Percentiles rank a stretch among this genome's conserved stretches.
phyloP scores from a whole-genome alignment of 2,888 invertebrate genomes.

The Gasteruption jaculator region DNA sequence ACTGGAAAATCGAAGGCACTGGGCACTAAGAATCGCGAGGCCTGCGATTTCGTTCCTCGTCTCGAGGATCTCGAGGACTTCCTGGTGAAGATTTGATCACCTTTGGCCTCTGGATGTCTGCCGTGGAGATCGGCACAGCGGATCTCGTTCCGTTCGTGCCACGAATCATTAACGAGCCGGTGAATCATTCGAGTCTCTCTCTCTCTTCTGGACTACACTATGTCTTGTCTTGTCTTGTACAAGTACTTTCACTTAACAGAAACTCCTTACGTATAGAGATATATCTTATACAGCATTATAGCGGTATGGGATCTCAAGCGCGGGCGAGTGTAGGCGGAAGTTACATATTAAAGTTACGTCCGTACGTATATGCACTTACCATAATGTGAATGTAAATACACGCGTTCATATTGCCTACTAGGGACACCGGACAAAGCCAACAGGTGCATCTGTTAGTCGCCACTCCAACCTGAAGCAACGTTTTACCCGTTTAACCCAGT shows the following conservation, averaged over 20 bases:
- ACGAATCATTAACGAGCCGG: slow-evolving; percentile 23
- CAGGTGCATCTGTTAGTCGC: too few relatives aligned
- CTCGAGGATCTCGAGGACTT: slow-evolving; percentile 12
- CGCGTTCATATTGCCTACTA: too few relatives aligned
- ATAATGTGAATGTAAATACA: too few relatives aligned
- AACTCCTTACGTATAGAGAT: slow-evolving; percentile 9
- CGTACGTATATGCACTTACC: slow-evolving; percentile 12
- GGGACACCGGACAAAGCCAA: too few relatives aligned
- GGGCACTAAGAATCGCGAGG: too few relatives aligned
- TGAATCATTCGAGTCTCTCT: slow-evolving; percentile 17
- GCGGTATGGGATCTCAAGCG: too few relatives aligned
- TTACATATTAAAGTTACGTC: slow-evolving; percentile 11
- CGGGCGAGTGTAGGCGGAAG: slow-evolving; percentile 19
- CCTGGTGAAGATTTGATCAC: slow-evolving; percentile 16
- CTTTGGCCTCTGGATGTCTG: slow-evolving; percentile 16
- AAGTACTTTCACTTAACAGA: slow-evolving; percentile 13
- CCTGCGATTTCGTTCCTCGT: too few relatives aligned
- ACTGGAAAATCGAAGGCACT: too few relatives aligned
- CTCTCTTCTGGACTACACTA: too few relatives aligned
- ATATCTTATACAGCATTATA: slow-evolving; percentile 17
- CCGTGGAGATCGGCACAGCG: slow-evolving; percentile 13
- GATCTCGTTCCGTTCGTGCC: slow-evolving; percentile 19
- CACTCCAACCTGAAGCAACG: too few relatives aligned
- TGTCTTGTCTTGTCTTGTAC: slow-evolving; percentile 3
- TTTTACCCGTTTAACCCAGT: too few relatives aligned